Percentiles rank a stretch among this genome's conserved stretches.
These are phyloP conservation scores for Nephrocerus scutellatus DNA, from an alignment of 2,888 invertebrate species.

Conservation along the genomic window DNA sequence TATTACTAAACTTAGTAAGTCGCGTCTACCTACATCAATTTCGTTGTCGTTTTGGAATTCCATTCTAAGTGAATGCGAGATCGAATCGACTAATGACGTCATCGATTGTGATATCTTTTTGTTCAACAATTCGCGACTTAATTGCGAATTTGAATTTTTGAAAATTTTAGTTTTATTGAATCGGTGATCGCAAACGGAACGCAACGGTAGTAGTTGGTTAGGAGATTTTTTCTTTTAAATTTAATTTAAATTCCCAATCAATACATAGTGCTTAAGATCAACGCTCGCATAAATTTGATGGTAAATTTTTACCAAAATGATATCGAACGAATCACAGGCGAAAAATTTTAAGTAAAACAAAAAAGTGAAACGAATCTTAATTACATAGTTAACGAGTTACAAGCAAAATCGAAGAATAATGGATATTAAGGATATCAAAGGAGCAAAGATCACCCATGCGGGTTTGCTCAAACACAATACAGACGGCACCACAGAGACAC, in stretches of 20 bases:
- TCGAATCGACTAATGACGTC: no score
- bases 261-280: slow-evolving; percentile 13
- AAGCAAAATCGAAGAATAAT: slow-evolving; percentile 27
- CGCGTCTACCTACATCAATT: no score
- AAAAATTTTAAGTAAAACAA: background rate
- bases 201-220: no score
- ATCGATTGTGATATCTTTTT: no score
- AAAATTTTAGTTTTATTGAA: no score
- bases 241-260: slow-evolving; percentile 6
- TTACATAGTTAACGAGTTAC: slow-evolving; percentile 4
- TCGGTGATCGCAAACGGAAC: no score
- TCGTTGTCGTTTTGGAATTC: slow-evolving; percentile 14
- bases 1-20: no score
- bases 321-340: background rate
- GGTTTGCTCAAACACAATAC: slow-evolving; percentile 54
- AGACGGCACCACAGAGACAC: slow-evolving; percentile 55
- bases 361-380: background rate
- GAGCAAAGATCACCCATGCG: slow-evolving; percentile 55
- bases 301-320: background rate
- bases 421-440: slow-evolving; percentile 49
- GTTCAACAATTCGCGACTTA: no score
- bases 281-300: no score
- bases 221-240: background rate
- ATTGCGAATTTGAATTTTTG: no score
- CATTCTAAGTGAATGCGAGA: slow-evolving; percentile 10